Base-by-base conservation (phyloP, 2,113 vertebrate species). In the Halichoerus grypus region DNA sequence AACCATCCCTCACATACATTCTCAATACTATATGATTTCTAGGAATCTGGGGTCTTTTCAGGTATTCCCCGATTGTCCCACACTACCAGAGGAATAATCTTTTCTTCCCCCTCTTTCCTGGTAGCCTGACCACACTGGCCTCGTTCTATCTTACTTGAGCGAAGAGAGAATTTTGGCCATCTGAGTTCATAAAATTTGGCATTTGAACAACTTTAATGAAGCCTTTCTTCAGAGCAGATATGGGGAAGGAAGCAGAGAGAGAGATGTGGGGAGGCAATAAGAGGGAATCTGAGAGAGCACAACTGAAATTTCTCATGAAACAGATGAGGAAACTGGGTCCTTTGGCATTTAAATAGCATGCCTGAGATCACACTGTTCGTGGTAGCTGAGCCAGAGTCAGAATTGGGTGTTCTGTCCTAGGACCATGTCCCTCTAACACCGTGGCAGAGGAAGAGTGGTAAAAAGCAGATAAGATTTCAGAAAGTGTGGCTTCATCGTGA, bases 101-200 rank as follows among this genome's bases (percentile, higher is more conserved):
- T 69, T 72, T 61, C 49, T 72, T 26, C 42, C 14, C 57, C n/a
- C 13, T 65, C 4, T 97, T 9, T 81, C 19, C 1, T 69, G 11
- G 55, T 19, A 33, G 39, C 33, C 76, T n/a, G 24, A 33, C 2
- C 46, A 18, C 39, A 14, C 15, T 51, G 46, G n/a, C 67, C 59
- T 91, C 81, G 10, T 93, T 89, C 26, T 89, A 19, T 84, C 71
- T 61, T 76, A 67, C 69, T 90, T 83, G 36, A 94, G 19, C 13
- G 12, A 87, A 90, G 87, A 89, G 21, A 74, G 49, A 39, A 31
- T 91, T 72, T 67, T 46, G 49, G 16, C 39, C 36, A 33, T 63
- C 13, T 36, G 51, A 63, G 53, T 90, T 61, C 5, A 80, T 94
- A 18, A 1, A 11, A 91, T 90, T 91, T 83, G 94, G 49, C 57